Evolutionary conservation across 2,113 vertebrate species (phyloP), one percentile per base, ranked within the genome.

Genomic region (Clupea harengus): DNA sequence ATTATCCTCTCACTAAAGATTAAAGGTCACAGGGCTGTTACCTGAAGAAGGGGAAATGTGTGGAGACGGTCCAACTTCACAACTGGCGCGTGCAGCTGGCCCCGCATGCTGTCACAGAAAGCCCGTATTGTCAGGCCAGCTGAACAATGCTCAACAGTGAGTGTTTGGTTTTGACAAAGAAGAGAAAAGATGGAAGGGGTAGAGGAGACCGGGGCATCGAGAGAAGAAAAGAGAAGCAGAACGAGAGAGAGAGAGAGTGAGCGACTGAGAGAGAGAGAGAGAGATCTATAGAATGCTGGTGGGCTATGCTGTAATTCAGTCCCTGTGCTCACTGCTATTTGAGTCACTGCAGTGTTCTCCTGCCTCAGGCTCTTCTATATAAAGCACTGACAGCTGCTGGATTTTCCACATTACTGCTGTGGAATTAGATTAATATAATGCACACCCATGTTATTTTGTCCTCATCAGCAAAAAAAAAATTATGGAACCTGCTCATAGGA

Each of bases 371-470:
- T 89, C 75, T 90, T 85, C 92, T 90, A 89, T 90, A 90, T 88
- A 91, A 91, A 92, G 89, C 91, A 85, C 88, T 87, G 87, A 91
- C 91, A 94, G 92, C 89, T 94, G 93, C 90, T 90, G 90, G 88
- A 92, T 92, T 91, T 91, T 92, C 89, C 90, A 89, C 91, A 88
- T 90, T 89, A 87, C 92, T 88, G 89, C 89, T 85, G 87, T 87
- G 90, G 88, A 91, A 91, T 89, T 90, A 89, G 91, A 91, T 92
- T 91, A 90, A 91, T 92, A 91, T 89, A 89, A 90, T 64, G 87
- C 45, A 86, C 54, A 28, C 85, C 86, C 89, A 88, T 90, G 89
- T 90, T 91, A 90, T 89, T 72, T 45, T n/a, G 50, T 57, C 88
- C 22, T 90, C 91, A 87, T 87, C 88, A 82, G 86, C 75, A 81